These are phyloP conservation scores for Saccopteryx bilineata DNA, from an alignment of 2,113 vertebrate genomes.

Conservation along the genomic window DNA sequence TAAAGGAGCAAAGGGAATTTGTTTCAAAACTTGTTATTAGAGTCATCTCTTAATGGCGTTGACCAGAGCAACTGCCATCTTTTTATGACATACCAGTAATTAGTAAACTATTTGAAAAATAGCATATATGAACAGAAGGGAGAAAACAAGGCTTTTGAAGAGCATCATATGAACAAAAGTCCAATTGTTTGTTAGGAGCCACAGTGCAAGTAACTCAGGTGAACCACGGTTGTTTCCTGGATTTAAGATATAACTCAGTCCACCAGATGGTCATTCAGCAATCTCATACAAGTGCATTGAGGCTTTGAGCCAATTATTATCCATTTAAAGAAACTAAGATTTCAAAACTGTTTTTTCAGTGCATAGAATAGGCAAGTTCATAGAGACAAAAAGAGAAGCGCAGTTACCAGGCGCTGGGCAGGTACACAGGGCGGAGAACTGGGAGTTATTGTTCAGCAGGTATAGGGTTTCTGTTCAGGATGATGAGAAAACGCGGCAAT, in stretches of 20 bases:
- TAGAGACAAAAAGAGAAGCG: conserved; percentile 24
- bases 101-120: not conserved
- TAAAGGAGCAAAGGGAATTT: not conserved
- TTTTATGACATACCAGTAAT: not conserved
- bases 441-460: not conserved
- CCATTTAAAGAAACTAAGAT: not conserved
- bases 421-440: not conserved
- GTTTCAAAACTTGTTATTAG: conserved; percentile 26
- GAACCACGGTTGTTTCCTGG: not conserved
- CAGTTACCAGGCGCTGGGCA: not conserved
- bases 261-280: not conserved
- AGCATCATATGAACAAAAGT: not conserved
- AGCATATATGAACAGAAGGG: not conserved
- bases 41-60: not conserved
- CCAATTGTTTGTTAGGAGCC: not conserved
- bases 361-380: not conserved
- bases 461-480: not conserved
- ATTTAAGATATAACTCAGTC: conserved; percentile 14
- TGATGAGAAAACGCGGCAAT: conserved; percentile 47
- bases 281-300: not conserved
- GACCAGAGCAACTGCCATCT: not conserved
- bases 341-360: conserved; percentile 5
- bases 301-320: not conserved
- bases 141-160: conserved; percentile 14
- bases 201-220: conserved; percentile 23